phyloP scores from a whole-genome alignment of 92 coral and sea anemone species.

The Phymanthus crucifer region DNA sequence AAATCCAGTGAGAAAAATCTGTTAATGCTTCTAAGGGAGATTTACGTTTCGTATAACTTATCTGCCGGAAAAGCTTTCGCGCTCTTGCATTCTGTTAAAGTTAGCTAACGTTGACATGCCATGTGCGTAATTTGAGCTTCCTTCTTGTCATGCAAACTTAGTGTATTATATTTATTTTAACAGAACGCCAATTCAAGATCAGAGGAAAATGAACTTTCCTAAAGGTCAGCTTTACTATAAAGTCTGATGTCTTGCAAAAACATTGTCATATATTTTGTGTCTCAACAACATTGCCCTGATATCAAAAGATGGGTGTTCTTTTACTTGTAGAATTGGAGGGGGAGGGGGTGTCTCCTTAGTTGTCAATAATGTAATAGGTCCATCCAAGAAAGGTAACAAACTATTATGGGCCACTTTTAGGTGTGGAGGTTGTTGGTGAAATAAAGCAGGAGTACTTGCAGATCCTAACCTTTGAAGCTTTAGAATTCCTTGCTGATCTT shows the following conservation, averaged over 20 bases:
- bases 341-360: too few relatives aligned
- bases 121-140: too few relatives aligned
- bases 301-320: too few relatives aligned
- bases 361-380: too few relatives aligned
- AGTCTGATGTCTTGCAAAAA: background rate
- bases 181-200: background rate
- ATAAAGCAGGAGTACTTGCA: constrained; percentile 67
- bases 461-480: constrained; percentile 80
- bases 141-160: background rate
- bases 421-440: constrained; percentile 86
- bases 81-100: too few relatives aligned
- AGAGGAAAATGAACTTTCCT: constrained; percentile 45
- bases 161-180: background rate
- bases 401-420: constrained; percentile 19
- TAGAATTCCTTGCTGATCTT: constrained; percentile 89
- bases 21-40: background rate
- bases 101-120: too few relatives aligned
- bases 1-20: too few relatives aligned
- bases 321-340: too few relatives aligned
- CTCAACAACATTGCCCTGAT: too few relatives aligned
- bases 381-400: too few relatives aligned
- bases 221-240: constrained; percentile 9
- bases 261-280: background rate
- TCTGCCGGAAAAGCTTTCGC: too few relatives aligned
- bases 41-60: too few relatives aligned